Conservation (phyloP, 2,113 vertebrate species). For the Sinocyclocheilus anshuiensis region DNA sequence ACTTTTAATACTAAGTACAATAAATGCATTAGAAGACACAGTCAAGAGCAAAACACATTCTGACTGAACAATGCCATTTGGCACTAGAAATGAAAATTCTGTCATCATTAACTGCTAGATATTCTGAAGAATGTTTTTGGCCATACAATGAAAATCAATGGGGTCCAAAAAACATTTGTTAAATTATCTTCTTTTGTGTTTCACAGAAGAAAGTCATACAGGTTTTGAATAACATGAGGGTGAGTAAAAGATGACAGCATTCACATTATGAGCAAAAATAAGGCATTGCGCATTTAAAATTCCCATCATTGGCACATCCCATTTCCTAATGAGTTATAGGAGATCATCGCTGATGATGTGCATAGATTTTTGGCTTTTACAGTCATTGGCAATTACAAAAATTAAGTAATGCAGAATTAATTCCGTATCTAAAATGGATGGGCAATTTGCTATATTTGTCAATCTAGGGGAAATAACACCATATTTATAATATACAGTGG, state of each 20-base stretch:
- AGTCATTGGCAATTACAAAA: not conserved
- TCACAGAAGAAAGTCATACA: not conserved
- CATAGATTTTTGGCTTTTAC: conserved; percentile 2
- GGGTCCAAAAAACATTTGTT: not conserved
- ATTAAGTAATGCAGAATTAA: not conserved
- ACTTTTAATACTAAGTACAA: not conserved
- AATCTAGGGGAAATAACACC: not conserved
- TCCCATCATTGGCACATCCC: not conserved
- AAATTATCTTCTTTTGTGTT: not conserved
- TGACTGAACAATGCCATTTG: not conserved
- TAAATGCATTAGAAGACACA: not conserved
- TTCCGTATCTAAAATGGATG: not conserved
- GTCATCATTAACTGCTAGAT: not conserved
- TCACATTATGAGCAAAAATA: not conserved
- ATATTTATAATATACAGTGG: not conserved
- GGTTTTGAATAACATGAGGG: not conserved
- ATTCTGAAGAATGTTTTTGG: too few relatives aligned
- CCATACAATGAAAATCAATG: not conserved
- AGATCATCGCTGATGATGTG: not conserved
- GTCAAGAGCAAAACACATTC: conserved; percentile 5
- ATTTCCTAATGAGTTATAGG: not conserved
- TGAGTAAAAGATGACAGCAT: not conserved
- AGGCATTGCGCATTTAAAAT: not conserved
- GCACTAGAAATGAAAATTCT: not conserved
- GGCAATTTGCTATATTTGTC: not conserved